These are phyloP conservation scores for Trissolcus basalis DNA, from an alignment of 1,140 invertebrate genomes.

Conservation along the genomic window DNA sequence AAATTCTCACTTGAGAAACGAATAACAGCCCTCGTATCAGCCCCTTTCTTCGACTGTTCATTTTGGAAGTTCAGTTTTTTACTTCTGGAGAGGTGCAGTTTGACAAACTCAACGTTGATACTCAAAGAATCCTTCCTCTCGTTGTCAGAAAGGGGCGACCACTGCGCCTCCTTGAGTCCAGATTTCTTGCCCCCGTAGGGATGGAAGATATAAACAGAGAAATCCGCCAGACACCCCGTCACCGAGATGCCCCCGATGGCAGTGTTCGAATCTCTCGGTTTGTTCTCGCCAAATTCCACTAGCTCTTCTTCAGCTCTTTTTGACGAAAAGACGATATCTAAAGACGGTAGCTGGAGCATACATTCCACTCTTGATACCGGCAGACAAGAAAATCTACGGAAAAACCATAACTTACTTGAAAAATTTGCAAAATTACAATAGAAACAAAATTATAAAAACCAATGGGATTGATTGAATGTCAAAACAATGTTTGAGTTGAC, in stretches of 20 bases:
- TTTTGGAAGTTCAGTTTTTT: constrained; percentile 87
- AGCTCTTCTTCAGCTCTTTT: constrained; percentile 88
- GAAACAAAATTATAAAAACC: no score
- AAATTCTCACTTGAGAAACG: constrained; percentile 89
- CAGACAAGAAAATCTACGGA: constrained; percentile 90
- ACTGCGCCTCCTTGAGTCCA: constrained; percentile 87
- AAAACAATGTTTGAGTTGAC: constrained; percentile 2
- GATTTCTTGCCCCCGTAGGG: constrained; percentile 94
- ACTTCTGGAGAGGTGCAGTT: constrained; percentile 93
- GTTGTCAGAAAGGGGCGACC: constrained; percentile 90
- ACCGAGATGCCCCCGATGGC: constrained; percentile 92
- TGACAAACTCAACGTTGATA: constrained; percentile 97
- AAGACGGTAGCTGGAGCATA: constrained; percentile 94
- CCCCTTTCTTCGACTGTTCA: constrained; percentile 71
- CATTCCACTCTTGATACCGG: constrained; percentile 97
- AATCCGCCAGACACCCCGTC: constrained; percentile 95
- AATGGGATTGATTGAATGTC: no score
- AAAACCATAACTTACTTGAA: no score
- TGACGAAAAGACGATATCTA: constrained; percentile 95
- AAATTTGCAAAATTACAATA: no score
- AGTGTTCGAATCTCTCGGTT: constrained; percentile 76
- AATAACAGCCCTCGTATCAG: constrained; percentile 82
- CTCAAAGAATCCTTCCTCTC: constrained; percentile 96
- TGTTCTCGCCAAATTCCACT: constrained; percentile 79
- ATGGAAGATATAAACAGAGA: constrained; percentile 98